Percentiles rank a stretch among this genome's conserved stretches.
These are phyloP conservation scores for Borostomias antarcticus DNA, from an alignment of 2,797 vertebrate species.

Conservation along the genomic window DNA sequence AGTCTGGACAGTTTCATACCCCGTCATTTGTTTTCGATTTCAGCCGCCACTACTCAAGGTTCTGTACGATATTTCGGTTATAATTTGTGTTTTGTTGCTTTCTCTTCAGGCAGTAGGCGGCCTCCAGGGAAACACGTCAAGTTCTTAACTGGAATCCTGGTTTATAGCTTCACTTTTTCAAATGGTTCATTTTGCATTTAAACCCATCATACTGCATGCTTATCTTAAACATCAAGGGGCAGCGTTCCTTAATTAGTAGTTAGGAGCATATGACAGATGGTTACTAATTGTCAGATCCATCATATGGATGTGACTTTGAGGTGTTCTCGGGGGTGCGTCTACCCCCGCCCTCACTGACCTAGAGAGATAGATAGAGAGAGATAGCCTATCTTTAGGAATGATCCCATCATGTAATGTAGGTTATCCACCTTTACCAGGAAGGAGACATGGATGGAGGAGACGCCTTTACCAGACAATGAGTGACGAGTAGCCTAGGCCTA, in stretches of 20 bases:
- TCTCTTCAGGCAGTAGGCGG: not conserved
- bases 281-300: conserved; percentile 59
- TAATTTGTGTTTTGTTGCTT: conserved; percentile 29
- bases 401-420: not conserved
- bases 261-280: conserved; percentile 55
- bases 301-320: conserved; percentile 32
- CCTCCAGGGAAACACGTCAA: conserved; percentile 51
- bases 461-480: not conserved
- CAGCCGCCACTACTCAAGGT: conserved; percentile 21
- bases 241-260: conserved; percentile 62
- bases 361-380: conserved; percentile 13
- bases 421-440: not conserved
- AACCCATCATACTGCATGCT: conserved; percentile 54
- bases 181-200: conserved; percentile 68
- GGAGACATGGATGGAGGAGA: not conserved
- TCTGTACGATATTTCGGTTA: conserved; percentile 28
- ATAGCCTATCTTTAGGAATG: conserved; percentile 24
- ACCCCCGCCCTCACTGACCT: not conserved
- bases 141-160: conserved; percentile 62
- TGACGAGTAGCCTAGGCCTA: too few relatives aligned
- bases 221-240: conserved; percentile 59
- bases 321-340: conserved; percentile 15
- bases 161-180: conserved; percentile 63
- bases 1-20: conserved; percentile 44
- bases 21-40: conserved; percentile 44